phyloP scores from a whole-genome alignment of 2,113 vertebrate species.

The Malurus alboscapulatus region DNA sequence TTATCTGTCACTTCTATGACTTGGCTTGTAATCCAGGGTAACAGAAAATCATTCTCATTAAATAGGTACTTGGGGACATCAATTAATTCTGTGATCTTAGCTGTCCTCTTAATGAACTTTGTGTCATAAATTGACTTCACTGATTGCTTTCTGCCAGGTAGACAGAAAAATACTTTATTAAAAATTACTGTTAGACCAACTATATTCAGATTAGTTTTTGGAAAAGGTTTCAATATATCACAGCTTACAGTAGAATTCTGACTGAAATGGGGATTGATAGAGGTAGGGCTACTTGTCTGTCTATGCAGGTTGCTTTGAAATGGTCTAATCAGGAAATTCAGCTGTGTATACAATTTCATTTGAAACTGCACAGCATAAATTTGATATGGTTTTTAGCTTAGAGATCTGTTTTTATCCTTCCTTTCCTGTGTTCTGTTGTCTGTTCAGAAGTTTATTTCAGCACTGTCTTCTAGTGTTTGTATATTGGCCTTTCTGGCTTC shows the following conservation, averaged over 20 bases:
- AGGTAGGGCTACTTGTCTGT: not conserved
- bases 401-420: not conserved
- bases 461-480: not conserved
- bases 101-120: slow-evolving; percentile 64
- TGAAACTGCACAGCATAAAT: not conserved
- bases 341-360: not conserved
- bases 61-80: slow-evolving; percentile 47
- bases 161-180: slow-evolving; percentile 41
- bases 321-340: not conserved
- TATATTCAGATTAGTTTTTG: not conserved
- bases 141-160: slow-evolving; percentile 4
- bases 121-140: slow-evolving; percentile 54
- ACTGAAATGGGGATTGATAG: not conserved
- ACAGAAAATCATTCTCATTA: slow-evolving; percentile 75
- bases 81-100: slow-evolving; percentile 65
- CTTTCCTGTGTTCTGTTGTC: not conserved
- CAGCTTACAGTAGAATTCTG: not conserved
- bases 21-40: slow-evolving; percentile 50
- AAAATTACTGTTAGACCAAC: not conserved
- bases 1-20: slow-evolving; percentile 58
- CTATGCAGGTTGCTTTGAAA: not conserved
- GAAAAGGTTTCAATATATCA: not conserved
- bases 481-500: not conserved
- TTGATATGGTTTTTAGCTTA: not conserved
- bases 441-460: not conserved